Base-by-base conservation (phyloP, 2,888 invertebrate genomes). In the Spialia ferax region DNA sequence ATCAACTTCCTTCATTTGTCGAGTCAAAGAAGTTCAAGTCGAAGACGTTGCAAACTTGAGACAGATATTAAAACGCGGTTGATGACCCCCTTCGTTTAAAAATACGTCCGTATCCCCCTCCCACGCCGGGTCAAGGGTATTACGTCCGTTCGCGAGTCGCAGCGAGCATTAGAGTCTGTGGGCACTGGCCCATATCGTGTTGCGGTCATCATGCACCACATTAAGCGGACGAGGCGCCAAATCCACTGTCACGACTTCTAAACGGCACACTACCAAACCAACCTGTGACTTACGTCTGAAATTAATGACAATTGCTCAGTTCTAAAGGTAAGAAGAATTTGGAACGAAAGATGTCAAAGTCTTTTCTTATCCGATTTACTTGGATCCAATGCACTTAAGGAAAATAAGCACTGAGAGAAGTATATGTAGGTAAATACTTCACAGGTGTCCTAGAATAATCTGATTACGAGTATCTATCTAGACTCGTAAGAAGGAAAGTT, bases 101-200 rank as follows among this genome's bases (percentile, higher is more conserved):
- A 87, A 87, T 88, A 88, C 79, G 70, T 79, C 77, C 73, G 79
- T 78, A 74, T 75, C 78, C 84, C 79, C 82, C 82, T 86, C 86
- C 87, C 85, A 88, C 87, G 84, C 77, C 84, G 79, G 88, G 87
- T 88, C 87, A 89, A 88, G 89, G 87, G 81, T 83, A 76, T 72
- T 72, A 65, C 52, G 73, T 69, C 73, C 71, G 69, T 73, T 69
- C 70, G 70, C 59, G 52, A 65, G 59, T 32, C 38, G 59, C 64
- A 57, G 52, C 65, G 42, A 52, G 52, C 70, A 66, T 63, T 68
- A 63, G 62, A 62, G 60, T 50, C 60, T 59, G 70, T 65, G 62
- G 60, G 64, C 66, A 67, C 55, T 55, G 67, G 48, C 55, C 22
- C 65, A 64, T 69, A 65, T 57, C 69, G 69, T 63, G 63, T 35